Percentiles rank a stretch among this genome's conserved stretches.
These are phyloP conservation scores for Montipora sp. DNA, from an alignment of 64 coral and sea anemone species.

Conservation along the genomic window DNA sequence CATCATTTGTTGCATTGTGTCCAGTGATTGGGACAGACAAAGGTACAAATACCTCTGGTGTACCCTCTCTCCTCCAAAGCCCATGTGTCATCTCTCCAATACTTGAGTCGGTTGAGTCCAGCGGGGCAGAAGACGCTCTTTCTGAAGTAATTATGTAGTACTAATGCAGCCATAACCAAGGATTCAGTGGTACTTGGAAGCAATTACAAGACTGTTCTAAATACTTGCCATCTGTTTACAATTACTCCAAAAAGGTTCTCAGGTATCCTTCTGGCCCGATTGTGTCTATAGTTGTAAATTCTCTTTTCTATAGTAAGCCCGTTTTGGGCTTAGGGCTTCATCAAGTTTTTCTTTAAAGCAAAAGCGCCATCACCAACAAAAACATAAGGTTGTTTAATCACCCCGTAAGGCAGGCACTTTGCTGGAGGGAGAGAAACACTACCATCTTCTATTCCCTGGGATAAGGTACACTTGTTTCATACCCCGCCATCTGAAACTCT, in stretches of 20 bases:
- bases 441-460: constrained; percentile 26
- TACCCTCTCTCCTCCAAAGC: constrained; percentile 28
- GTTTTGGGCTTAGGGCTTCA: constrained; percentile 33
- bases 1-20: constrained; percentile 39
- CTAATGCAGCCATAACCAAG: constrained; percentile 30
- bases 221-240: constrained; percentile 31
- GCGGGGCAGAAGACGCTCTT: constrained; percentile 26
- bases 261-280: constrained; percentile 14
- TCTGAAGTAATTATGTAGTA: constrained; percentile 40
- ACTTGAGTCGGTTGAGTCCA: constrained; percentile 6
- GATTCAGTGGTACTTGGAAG: constrained; percentile 25
- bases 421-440: constrained; percentile 23
- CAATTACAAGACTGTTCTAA: constrained; percentile 30
- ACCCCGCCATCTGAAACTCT: constrained; percentile 34
- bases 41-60: constrained; percentile 30
- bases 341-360: not conserved
- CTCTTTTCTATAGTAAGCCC: constrained; percentile 22
- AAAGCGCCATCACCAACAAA: constrained; percentile 42
- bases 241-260: constrained; percentile 49
- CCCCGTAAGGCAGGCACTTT: constrained; percentile 17
- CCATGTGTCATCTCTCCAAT: constrained; percentile 14
- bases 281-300: constrained; percentile 50
- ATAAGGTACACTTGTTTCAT: constrained; percentile 28
- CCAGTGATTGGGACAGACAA: constrained; percentile 35
- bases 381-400: constrained; percentile 28